phyloP scores from a whole-genome alignment of 2,113 vertebrate genomes.

The Perca flavescens region DNA sequence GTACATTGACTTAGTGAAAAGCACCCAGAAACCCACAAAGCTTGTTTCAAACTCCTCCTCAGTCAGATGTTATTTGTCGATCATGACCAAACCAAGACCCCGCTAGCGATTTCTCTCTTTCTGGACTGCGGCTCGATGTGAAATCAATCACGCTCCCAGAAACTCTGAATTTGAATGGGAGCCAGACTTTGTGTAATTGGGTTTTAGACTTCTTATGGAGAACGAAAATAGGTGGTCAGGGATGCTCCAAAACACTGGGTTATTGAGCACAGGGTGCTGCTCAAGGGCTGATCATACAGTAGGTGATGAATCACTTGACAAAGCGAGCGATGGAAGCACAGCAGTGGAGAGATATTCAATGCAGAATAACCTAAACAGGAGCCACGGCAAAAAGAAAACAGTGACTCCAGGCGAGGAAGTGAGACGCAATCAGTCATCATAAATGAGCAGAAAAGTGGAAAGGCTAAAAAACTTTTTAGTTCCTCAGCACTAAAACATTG shows the following conservation, averaged over 20 bases:
- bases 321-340: constrained; percentile 21
- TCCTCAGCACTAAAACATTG: constrained; percentile 62
- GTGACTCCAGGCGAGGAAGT: constrained; percentile 35
- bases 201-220: constrained; percentile 21
- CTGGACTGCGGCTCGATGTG: constrained; percentile 15
- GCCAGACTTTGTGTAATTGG: constrained; percentile 25
- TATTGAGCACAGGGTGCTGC: constrained; percentile 38
- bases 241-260: not conserved
- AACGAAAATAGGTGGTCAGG: constrained; percentile 32
- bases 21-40: not conserved
- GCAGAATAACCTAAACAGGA: constrained; percentile 42
- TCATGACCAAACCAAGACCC: constrained; percentile 19
- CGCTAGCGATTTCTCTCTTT: constrained; percentile 19
- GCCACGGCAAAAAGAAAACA: constrained; percentile 22
- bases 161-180: constrained; percentile 11
- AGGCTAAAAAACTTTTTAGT: constrained; percentile 50
- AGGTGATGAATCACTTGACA: constrained; percentile 67
- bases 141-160: constrained; percentile 40
- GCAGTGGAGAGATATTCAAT: constrained; percentile 43
- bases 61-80: not conserved
- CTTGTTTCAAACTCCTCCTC: not conserved
- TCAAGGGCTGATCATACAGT: constrained; percentile 45
- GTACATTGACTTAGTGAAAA: not conserved
- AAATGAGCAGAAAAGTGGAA: constrained; percentile 62
- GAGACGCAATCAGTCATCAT: constrained; percentile 60